These are phyloP conservation scores for Drosophila colorata DNA, from an alignment of 2,888 invertebrate genomes.

Conservation along the genomic window DNA sequence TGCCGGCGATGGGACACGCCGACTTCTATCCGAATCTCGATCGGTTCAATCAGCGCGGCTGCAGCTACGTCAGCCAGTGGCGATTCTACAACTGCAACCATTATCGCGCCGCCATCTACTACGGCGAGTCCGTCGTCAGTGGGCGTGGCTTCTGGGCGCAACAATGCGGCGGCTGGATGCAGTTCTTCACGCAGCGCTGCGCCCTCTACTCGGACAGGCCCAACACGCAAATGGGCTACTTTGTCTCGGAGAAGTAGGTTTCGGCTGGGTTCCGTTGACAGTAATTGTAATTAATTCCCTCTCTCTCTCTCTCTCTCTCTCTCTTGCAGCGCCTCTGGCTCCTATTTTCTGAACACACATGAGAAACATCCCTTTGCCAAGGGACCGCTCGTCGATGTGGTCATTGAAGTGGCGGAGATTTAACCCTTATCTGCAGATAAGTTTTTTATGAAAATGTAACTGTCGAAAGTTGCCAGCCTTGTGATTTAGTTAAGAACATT, in stretches of 20 bases:
- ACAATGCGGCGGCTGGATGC: conserved; percentile 86
- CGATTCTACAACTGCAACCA: conserved; percentile 87
- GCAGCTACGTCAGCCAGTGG: conserved; percentile 79
- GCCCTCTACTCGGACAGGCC: conserved; percentile 50
- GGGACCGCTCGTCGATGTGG: conserved; percentile 61
- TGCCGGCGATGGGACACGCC: conserved; percentile 86
- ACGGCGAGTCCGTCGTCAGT: conserved; percentile 87
- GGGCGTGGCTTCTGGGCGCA: conserved; percentile 87
- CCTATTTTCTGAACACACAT: conserved; percentile 86
- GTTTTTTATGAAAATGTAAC: no score
- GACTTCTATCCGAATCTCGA: conserved; percentile 88
- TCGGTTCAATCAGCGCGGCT: conserved; percentile 87
- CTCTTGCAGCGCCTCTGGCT: conserved; percentile 85
- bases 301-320: no score
- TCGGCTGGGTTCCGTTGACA: conserved; percentile 20
- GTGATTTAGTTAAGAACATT: not conserved
- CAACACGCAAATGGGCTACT: conserved; percentile 86
- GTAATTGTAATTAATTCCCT: no score
- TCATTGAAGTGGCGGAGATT: conserved; percentile 52
- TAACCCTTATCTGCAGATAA: not conserved
- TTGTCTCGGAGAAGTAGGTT: conserved; percentile 85
- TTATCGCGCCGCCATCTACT: conserved; percentile 87
- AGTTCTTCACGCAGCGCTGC: conserved; percentile 86
- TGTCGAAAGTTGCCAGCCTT: not conserved
- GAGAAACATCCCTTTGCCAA: conserved; percentile 70